phyloP scores from a whole-genome alignment of 2,113 vertebrate genomes.

The Taxidea taxus region DNA sequence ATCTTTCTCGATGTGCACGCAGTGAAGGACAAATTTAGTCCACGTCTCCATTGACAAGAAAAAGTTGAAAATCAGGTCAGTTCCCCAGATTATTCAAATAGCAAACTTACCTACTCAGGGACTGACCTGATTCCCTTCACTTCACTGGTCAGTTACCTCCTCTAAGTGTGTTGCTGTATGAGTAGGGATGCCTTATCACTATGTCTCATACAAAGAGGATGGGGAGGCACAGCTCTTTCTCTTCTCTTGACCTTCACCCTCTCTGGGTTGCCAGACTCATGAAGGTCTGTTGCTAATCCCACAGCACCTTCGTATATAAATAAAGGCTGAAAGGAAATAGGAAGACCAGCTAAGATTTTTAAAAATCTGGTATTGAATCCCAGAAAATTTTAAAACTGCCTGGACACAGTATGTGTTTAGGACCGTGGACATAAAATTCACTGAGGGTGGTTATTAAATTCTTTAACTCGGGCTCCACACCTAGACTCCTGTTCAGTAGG shows the following conservation, averaged over 20 bases:
- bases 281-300: neutral
- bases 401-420: neutral
- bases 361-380: neutral
- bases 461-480: neutral
- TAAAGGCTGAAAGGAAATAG: neutral
- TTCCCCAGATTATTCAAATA: constrained; percentile 48
- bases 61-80: constrained; percentile 43
- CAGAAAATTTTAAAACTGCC: neutral
- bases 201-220: neutral
- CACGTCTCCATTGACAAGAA: constrained; percentile 15
- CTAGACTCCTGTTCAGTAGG: neutral
- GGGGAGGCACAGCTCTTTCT: neutral
- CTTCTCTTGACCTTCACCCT: neutral
- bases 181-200: neutral
- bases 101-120: neutral
- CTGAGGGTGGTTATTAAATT: neutral
- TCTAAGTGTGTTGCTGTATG: neutral
- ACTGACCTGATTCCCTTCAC: constrained; percentile 31
- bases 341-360: neutral
- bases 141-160: neutral
- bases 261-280: neutral
- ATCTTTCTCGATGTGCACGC: neutral
- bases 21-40: constrained; percentile 49
- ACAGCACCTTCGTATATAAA: neutral
- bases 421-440: neutral